These are phyloP conservation scores for Sebastes elongatus DNA, from an alignment of 2,797 vertebrate species.

Conservation along the genomic window DNA sequence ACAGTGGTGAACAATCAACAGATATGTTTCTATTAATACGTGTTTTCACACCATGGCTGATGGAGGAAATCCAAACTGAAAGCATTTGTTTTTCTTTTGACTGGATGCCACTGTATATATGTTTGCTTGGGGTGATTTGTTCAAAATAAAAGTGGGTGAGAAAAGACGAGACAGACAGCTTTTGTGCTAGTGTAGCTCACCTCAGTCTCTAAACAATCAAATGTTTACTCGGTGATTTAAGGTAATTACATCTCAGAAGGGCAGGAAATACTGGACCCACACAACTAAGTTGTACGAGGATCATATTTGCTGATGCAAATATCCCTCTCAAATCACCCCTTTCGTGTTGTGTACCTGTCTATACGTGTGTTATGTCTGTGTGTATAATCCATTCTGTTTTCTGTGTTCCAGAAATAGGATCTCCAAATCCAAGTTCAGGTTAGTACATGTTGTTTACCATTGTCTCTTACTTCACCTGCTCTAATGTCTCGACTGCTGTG, in stretches of 20 bases:
- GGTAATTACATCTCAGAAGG: not conserved
- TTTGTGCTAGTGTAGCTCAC: not conserved
- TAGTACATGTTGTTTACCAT: conserved; percentile 85
- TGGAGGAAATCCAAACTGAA: conserved; percentile 37
- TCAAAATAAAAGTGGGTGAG: not conserved
- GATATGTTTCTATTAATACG: conserved; percentile 4
- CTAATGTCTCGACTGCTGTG: conserved; percentile 46
- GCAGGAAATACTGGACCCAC: not conserved
- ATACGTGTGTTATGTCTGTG: conserved; percentile 74
- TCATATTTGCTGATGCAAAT: conserved; percentile 7
- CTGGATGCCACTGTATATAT: conserved; percentile 68
- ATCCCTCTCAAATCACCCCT: conserved; percentile 66
- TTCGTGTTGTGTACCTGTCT: conserved; percentile 66
- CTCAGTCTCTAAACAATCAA: not conserved
- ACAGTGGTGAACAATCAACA: conserved; percentile 76
- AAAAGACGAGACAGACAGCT: not conserved
- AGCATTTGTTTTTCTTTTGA: conserved; percentile 47
- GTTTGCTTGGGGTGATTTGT: conserved; percentile 69
- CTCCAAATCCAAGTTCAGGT: conserved; percentile 99
- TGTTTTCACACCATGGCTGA: conserved; percentile 31
- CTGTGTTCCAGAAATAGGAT: conserved; percentile 97
- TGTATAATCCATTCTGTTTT: conserved; percentile 91
- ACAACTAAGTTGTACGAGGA: conserved; percentile 13
- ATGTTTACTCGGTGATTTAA: not conserved
- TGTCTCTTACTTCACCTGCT: conserved; percentile 52